Conservation (phyloP, 1,140 invertebrate genomes). For the Riptortus pedestris region DNA sequence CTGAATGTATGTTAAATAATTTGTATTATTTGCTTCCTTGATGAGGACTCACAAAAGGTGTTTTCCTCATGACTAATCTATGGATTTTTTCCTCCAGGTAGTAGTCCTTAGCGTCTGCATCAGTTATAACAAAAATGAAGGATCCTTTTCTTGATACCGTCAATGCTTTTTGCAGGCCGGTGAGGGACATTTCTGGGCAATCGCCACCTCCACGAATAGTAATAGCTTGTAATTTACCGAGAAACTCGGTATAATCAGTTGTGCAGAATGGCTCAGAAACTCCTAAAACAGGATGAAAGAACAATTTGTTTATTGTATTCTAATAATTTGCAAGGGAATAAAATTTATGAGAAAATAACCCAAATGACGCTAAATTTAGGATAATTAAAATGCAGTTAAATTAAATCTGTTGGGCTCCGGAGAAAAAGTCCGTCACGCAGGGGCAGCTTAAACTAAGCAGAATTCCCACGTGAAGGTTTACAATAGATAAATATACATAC, state of each 20-base stretch:
- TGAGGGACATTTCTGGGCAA: slow-evolving; percentile 60
- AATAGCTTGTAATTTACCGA: slow-evolving; percentile 38
- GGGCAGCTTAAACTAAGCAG: no score
- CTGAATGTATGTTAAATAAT: no score
- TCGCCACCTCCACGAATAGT: slow-evolving; percentile 60
- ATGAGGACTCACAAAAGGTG: slow-evolving; percentile 48
- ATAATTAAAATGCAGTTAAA: no score
- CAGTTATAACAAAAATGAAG: slow-evolving; percentile 66
- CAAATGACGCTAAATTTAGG: no score
- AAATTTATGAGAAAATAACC: no score
- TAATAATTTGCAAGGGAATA: no score
- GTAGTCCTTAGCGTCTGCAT: slow-evolving; percentile 58
- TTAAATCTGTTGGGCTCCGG: no score
- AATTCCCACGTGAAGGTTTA: no score
- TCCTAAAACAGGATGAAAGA: not conserved
- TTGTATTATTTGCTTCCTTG: no score
- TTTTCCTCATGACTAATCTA: slow-evolving; percentile 55
- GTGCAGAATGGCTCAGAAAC: slow-evolving; percentile 42
- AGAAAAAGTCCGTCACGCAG: no score
- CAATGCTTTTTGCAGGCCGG: slow-evolving; percentile 52
- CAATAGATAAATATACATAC: no score
- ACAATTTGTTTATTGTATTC: no score
- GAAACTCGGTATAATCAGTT: slow-evolving; percentile 46
- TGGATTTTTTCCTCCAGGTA: slow-evolving; percentile 50
- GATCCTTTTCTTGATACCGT: slow-evolving; percentile 52